phyloP scores from a whole-genome alignment of 1,140 invertebrate genomes.

The Zaprionus inermis region DNA sequence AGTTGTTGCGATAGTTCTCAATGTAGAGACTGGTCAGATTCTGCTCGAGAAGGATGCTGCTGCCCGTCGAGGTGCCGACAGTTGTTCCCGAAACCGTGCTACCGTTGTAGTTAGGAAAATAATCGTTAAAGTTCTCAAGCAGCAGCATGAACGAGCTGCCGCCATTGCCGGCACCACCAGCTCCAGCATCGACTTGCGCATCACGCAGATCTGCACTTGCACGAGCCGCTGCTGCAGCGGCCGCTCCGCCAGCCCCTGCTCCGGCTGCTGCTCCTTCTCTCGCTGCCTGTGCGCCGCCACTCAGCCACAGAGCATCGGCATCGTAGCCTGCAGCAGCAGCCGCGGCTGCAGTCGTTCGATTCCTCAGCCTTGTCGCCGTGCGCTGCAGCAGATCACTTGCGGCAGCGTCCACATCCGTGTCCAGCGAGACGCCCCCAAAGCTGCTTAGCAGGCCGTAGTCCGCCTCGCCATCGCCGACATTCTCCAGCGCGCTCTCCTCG shows the following conservation, averaged over 20 bases:
- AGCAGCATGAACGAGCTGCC: constrained; percentile 85
- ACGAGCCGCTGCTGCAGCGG: background rate
- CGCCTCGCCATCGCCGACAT: constrained; percentile 64
- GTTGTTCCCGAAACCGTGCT: constrained; percentile 69
- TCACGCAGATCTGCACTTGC: background rate
- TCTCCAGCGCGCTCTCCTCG: constrained; percentile 72
- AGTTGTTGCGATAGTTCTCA: constrained; percentile 64
- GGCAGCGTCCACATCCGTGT: constrained; percentile 14
- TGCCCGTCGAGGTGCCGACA: constrained; percentile 29
- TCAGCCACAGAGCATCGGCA: constrained; percentile 33
- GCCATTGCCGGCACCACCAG: constrained; percentile 25
- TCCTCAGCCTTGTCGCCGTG: constrained; percentile 51
- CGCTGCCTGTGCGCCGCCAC: constrained; percentile 8
- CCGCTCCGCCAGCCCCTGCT: constrained; percentile 7
- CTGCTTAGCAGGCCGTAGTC: constrained; percentile 69
- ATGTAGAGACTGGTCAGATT: constrained; percentile 70
- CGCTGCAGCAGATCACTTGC: constrained; percentile 53
- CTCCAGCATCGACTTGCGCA: constrained; percentile 8
- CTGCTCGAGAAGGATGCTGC: constrained; percentile 49
- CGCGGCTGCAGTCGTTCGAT: constrained; percentile 29
- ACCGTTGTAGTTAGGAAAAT: constrained; percentile 85
- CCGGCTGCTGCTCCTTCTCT: constrained; percentile 9
- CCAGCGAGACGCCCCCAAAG: constrained; percentile 52
- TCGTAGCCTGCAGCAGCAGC: constrained; percentile 25
- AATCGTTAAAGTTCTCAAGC: constrained; percentile 87